phyloP scores from a whole-genome alignment of 2,888 invertebrate species.

The Corbicula japonica region DNA sequence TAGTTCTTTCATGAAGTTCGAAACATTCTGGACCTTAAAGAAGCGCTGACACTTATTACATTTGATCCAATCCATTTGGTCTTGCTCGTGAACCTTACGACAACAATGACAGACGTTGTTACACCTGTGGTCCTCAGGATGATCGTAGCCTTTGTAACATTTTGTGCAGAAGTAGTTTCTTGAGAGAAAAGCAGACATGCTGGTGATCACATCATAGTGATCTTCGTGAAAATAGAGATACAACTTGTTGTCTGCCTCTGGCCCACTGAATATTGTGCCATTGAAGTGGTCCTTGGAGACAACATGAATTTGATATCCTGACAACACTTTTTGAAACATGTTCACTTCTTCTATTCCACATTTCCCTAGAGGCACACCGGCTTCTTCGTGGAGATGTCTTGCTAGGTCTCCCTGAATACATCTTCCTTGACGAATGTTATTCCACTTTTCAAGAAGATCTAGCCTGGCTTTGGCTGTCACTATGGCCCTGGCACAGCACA shows the following conservation, averaged over 20 bases:
- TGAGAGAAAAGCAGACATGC: constrained; percentile 45
- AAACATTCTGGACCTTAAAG: too few species aligned
- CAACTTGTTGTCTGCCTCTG: constrained; percentile 28
- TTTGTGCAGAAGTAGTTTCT: constrained; percentile 41
- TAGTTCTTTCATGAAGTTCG: too few species aligned
- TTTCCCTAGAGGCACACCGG: too few species aligned
- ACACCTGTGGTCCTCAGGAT: constrained; percentile 17
- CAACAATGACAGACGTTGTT: constrained; percentile 28
- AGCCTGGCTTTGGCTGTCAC: constrained; percentile 50
- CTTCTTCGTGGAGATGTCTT: too few species aligned
- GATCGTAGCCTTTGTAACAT: constrained; percentile 36
- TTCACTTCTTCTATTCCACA: too few species aligned
- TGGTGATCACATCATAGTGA: constrained; percentile 55
- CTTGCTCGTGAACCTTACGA: constrained; percentile 2
- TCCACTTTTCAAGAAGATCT: constrained; percentile 36
- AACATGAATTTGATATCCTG: too few species aligned
- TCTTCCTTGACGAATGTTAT: too few species aligned
- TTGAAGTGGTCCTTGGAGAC: neutral
- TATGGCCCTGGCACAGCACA: constrained; percentile 53
- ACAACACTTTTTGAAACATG: too few species aligned
- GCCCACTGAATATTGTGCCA: too few species aligned
- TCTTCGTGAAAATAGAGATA: constrained; percentile 39
- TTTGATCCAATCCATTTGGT: neutral
- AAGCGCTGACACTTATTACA: too few species aligned
- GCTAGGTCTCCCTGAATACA: too few species aligned